Base-by-base conservation (phyloP, 2,113 vertebrate genomes). In the Galeopterus variegatus region DNA sequence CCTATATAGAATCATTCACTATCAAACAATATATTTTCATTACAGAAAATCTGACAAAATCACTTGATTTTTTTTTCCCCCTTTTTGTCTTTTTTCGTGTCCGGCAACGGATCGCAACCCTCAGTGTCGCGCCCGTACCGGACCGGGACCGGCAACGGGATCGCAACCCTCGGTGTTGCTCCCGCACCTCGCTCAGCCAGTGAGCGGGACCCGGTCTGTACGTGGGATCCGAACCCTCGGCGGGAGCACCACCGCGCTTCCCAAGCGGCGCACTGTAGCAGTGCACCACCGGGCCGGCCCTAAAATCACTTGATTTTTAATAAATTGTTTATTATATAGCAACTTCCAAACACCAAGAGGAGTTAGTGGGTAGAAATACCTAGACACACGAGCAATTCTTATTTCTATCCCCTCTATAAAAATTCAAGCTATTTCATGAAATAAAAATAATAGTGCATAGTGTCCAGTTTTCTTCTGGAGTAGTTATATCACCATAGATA, bases 41-140 rank as follows among this genome's bases (percentile, higher is more conserved):
- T 82, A 79, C 56, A 75, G 21, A 52, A 90, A 93, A 33, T 77
- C 21, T 62, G 23, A 73, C 10, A 60, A 88, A 90, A 60, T 94
- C 10, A 50, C 12, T 91, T 15, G 11, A 80, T 75, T 23, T 11
- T 41, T 89, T n/a, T n/a, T n/a, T n/a, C n/a, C n/a, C n/a, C n/a
- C n/a, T n/a, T n/a, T n/a, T n/a, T n/a, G n/a, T n/a, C n/a, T n/a
- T n/a, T n/a, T n/a, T n/a, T n/a, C n/a, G n/a, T n/a, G n/a, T n/a
- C n/a, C n/a, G n/a, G n/a, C n/a, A n/a, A n/a, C n/a, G n/a, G n/a
- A n/a, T n/a, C n/a, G n/a, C n/a, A n/a, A n/a, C n/a, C n/a, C n/a
- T n/a, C n/a, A n/a, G n/a, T n/a, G n/a, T n/a, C n/a, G n/a, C n/a
- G n/a, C n/a, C n/a, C n/a, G n/a, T n/a, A n/a, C n/a, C n/a, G n/a